Evolutionary conservation across 37 sponge, comb jelly and placozoan species (phyloP).

Genomic region (Oscarella lobularis): DNA sequence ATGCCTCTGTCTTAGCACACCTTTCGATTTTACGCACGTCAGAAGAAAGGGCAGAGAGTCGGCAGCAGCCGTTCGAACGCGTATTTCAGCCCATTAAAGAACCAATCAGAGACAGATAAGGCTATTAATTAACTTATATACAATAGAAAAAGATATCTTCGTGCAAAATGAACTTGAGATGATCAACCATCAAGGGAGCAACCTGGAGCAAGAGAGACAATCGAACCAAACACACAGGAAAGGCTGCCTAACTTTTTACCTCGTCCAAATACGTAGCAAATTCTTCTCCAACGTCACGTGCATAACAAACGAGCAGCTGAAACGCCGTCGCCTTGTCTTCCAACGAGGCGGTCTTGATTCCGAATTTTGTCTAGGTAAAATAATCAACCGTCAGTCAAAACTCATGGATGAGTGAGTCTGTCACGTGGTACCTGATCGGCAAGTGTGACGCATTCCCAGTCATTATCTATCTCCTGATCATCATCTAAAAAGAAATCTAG

Average conservation of each 20-base stretch:
- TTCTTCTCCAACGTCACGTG: slow-evolving; percentile 88
- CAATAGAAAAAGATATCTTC: slow-evolving; percentile 38
- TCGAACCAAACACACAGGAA: not conserved
- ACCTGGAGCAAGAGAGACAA: slow-evolving; percentile 30
- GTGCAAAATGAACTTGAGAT: slow-evolving; percentile 86
- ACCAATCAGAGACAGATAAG: not conserved
- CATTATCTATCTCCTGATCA: slow-evolving; percentile 21
- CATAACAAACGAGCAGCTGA: slow-evolving; percentile 99
- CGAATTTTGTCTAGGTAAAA: slow-evolving; percentile 72
- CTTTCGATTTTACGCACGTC: slow-evolving; percentile 73
- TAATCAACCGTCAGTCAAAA: too few relatives aligned
- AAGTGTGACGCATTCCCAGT: slow-evolving; percentile 96
- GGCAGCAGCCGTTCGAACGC: slow-evolving; percentile 72
- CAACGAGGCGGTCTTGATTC: slow-evolving; percentile 92
- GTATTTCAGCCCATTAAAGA: not conserved
- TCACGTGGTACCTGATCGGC: slow-evolving; percentile 72
- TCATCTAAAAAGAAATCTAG: slow-evolving; percentile 31
- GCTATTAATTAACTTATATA: not conserved
- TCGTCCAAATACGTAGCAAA: slow-evolving; percentile 81
- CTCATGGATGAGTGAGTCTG: too few relatives aligned
- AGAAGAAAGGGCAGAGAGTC: slow-evolving; percentile 88
- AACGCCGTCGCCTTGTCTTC: slow-evolving; percentile 99
- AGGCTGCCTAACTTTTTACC: slow-evolving; percentile 16
- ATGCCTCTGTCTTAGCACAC: slow-evolving; percentile 4
- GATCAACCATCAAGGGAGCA: slow-evolving; percentile 82